A percentile compares a stretch with the other conserved stretches of the same genome.
Conservation (phyloP, 1,140 invertebrate genomes). For the Eupeodes corollae region DNA sequence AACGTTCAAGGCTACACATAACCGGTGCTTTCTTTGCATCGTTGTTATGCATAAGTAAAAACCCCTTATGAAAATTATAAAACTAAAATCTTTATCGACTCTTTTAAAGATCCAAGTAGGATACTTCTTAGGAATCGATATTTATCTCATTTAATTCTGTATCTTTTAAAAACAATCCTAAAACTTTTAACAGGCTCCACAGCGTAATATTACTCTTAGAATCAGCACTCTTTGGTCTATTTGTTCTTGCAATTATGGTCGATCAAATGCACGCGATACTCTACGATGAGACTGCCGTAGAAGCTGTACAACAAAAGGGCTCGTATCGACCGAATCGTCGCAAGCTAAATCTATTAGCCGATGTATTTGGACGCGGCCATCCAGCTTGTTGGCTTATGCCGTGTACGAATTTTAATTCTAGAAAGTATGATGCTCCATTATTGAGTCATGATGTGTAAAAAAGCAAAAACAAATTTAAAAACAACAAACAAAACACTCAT, state of each 20-base stretch:
- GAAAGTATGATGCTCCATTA: slow-evolving; percentile 43
- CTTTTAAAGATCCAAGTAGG: too few species aligned
- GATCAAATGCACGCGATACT: slow-evolving; percentile 81
- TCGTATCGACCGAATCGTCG: slow-evolving; percentile 52
- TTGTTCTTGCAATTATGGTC: slow-evolving; percentile 78
- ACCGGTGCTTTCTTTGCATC: too few species aligned
- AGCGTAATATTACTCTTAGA: slow-evolving; percentile 75
- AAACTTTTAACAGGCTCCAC: slow-evolving; percentile 62
- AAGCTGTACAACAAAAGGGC: slow-evolving; percentile 62
- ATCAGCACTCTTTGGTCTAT: slow-evolving; percentile 75
- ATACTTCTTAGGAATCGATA: too few species aligned
- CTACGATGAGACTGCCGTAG: slow-evolving; percentile 56
- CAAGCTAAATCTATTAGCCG: slow-evolving; percentile 56
- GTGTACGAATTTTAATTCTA: slow-evolving; percentile 43
- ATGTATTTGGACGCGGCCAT: slow-evolving; percentile 70
- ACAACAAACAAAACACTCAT: too few species aligned
- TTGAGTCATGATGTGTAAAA: slow-evolving; percentile 47
- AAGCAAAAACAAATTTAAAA: not conserved
- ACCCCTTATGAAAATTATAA: too few species aligned
- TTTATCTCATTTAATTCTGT: too few species aligned
- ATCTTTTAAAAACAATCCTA: not conserved
- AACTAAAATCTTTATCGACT: too few species aligned
- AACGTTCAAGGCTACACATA: too few species aligned
- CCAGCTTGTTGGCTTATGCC: slow-evolving; percentile 53
- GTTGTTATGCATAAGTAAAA: too few species aligned